Percentiles rank a stretch among this genome's conserved stretches.
These are phyloP conservation scores for Lithosia quadra DNA, from an alignment of 2,888 invertebrate species.

Conservation along the genomic window DNA sequence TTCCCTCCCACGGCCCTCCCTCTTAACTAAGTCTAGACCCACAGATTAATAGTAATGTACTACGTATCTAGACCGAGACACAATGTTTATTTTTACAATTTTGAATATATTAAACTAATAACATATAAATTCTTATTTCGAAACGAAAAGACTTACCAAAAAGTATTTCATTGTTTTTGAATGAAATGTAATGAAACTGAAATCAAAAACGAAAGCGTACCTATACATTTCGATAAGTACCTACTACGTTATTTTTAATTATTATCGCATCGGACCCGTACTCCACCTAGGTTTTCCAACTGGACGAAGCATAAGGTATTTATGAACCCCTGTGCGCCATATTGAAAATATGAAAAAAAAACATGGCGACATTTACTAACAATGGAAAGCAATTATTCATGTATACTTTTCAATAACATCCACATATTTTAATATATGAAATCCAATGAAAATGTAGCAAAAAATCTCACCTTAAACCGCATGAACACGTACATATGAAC, in stretches of 20 bases:
- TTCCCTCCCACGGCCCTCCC: not conserved
- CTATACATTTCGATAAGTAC: too few species aligned
- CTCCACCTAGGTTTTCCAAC: not conserved
- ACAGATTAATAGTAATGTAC: too few species aligned
- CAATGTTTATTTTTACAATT: not conserved
- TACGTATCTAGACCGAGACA: too few species aligned
- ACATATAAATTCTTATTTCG: not conserved
- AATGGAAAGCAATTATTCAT: not conserved
- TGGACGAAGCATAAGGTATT: not conserved
- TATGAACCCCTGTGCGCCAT: not conserved
- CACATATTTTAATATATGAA: not conserved
- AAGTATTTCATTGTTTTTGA: not conserved
- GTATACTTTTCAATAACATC: not conserved
- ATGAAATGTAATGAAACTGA: too few species aligned
- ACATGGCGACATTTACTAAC: not conserved
- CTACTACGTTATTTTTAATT: too few species aligned
- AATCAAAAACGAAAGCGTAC: too few species aligned
- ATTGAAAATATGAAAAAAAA: not conserved
- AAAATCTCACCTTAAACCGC: conserved; percentile 14
- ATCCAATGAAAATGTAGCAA: not conserved
- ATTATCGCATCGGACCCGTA: not conserved
- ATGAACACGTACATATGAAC: not conserved
- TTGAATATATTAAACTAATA: not conserved
- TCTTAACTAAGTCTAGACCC: too few species aligned
- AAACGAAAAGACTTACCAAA: not conserved